phyloP scores from a whole-genome alignment of 2,888 invertebrate genomes.

The Bombylius discolor region DNA sequence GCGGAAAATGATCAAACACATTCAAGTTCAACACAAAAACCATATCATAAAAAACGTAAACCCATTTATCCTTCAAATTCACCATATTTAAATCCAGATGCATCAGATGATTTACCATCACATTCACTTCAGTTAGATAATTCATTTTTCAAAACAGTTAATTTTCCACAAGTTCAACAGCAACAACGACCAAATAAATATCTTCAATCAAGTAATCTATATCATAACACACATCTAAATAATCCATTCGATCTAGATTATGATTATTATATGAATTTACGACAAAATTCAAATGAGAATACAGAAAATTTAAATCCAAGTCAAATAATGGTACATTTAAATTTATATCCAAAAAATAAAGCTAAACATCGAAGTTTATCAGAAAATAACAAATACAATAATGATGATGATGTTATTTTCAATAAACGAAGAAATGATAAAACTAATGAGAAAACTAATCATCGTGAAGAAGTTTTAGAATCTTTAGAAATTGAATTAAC shows the following conservation, averaged over 20 bases:
- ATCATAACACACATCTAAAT: too few species aligned
- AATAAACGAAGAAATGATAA: neutral
- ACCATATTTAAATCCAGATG: neutral
- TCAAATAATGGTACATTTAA: slow-evolving; percentile 52
- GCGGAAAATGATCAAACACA: slow-evolving; percentile 27
- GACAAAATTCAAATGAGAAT: neutral
- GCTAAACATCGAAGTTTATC: neutral
- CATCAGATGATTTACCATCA: slow-evolving; percentile 5
- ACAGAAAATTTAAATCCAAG: slow-evolving; percentile 28
- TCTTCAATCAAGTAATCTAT: slow-evolving; percentile 1
- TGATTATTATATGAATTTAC: slow-evolving; percentile 3
- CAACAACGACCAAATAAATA: slow-evolving; percentile 4
- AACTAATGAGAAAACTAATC: neutral
- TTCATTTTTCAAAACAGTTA: slow-evolving; percentile 16
- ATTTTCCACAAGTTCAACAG: slow-evolving; percentile 16
- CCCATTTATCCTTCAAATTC: neutral
- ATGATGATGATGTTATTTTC: neutral
- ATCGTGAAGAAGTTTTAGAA: neutral
- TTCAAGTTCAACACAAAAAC: slow-evolving; percentile 21
- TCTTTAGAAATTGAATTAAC: neutral
- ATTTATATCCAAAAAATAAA: slow-evolving; percentile 46
- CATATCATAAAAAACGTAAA: slow-evolving; percentile 12
- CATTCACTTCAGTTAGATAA: slow-evolving; percentile 3
- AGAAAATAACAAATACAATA: neutral
- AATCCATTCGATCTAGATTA: neutral